Conservation (phyloP, 2,888 invertebrate genomes). For the Axea sp. region DNA sequence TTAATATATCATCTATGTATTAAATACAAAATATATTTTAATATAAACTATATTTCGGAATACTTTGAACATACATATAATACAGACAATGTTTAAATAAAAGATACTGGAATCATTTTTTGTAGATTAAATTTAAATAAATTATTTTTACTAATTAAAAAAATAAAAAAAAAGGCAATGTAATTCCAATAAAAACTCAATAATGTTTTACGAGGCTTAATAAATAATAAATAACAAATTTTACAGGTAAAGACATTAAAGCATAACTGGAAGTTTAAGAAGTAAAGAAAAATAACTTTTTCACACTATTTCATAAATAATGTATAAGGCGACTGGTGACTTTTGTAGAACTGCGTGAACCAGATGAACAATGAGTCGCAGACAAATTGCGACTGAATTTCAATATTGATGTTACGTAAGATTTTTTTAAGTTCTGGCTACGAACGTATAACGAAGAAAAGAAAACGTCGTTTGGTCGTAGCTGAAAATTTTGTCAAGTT, state of each 20-base stretch:
- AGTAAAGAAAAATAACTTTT: constrained; percentile 20
- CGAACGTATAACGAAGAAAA: neutral
- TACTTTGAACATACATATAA: too few species aligned
- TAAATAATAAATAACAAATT: constrained; percentile 22
- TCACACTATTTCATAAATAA: constrained; percentile 33
- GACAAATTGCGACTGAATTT: constrained; percentile 33
- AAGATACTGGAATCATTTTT: too few species aligned
- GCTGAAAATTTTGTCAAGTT: constrained; percentile 42
- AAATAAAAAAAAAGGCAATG: too few species aligned
- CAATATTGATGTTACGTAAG: constrained; percentile 44
- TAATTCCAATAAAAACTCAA: too few species aligned
- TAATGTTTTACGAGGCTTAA: too few species aligned
- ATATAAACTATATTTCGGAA: too few species aligned
- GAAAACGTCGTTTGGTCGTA: constrained; percentile 3
- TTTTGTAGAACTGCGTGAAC: constrained; percentile 42
- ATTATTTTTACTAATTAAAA: too few species aligned
- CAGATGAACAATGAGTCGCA: constrained; percentile 28
- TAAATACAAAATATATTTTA: too few species aligned
- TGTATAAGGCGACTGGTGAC: constrained; percentile 27
- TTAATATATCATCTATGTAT: too few species aligned
- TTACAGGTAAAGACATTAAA: constrained; percentile 4
- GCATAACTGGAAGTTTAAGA: constrained; percentile 15
- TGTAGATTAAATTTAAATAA: too few species aligned
- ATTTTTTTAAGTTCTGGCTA: constrained; percentile 29
- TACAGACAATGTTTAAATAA: too few species aligned